Conservation (phyloP, 35 echinoderm and acorn worm species). For the Acanthaster planci region DNA sequence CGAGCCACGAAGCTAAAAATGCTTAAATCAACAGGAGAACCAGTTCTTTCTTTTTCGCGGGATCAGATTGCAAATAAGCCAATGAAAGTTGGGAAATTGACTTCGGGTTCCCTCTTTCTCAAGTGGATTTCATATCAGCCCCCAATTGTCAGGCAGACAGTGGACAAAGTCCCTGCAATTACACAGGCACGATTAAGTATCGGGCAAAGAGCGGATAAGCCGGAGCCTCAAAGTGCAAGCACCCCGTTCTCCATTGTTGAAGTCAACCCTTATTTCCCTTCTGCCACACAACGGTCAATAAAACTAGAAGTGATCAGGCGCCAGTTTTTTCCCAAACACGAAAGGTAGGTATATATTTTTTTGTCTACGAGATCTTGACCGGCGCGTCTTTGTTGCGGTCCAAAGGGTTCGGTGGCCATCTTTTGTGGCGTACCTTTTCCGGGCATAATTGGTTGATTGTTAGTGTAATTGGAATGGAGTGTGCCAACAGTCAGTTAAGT, state of each 20-base stretch:
- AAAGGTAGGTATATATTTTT: too few species aligned
- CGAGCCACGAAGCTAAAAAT: too few species aligned
- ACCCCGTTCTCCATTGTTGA: neutral
- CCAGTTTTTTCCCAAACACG: neutral
- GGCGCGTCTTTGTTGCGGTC: neutral
- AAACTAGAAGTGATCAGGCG: neutral
- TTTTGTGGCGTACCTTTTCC: constrained; percentile 9
- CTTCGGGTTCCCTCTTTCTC: too few species aligned
- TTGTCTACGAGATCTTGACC: too few species aligned
- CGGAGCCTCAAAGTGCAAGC: constrained; percentile 6
- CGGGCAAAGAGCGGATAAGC: constrained; percentile 17
- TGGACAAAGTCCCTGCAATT: neutral
- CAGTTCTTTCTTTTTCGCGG: too few species aligned
- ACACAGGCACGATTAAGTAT: neutral
- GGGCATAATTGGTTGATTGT: constrained; percentile 15
- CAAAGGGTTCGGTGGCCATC: neutral
- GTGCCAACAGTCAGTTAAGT: constrained; percentile 3
- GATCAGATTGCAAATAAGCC: too few species aligned
- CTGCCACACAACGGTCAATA: neutral
- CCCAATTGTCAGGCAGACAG: neutral
- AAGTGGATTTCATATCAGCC: too few species aligned
- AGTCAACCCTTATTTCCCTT: neutral
- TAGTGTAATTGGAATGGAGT: neutral
- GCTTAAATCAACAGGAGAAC: too few species aligned
- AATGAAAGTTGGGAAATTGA: too few species aligned